Conservation (phyloP, 2,113 vertebrate genomes). For the Pelvicachromis taeniatus region DNA sequence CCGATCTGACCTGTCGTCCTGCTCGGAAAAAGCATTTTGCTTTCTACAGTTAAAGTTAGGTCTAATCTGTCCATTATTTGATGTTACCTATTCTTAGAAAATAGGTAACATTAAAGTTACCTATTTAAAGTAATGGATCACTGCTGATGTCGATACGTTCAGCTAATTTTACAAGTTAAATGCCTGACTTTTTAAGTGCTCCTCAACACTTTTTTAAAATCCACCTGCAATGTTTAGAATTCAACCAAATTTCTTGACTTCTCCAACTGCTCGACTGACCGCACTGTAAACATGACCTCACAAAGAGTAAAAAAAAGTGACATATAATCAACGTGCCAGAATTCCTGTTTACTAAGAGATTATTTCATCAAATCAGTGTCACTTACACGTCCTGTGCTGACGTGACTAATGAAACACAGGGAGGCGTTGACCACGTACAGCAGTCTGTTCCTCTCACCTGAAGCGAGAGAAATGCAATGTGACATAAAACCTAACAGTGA, state of each 20-base stretch:
- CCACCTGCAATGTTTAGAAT: background rate
- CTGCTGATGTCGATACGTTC: background rate
- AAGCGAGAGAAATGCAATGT: background rate
- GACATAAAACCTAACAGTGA: background rate
- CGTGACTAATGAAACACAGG: constrained; percentile 17
- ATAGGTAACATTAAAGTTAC: too few species aligned
- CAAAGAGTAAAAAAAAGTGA: background rate
- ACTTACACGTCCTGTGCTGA: constrained; percentile 68
- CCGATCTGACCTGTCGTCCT: background rate
- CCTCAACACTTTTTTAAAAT: background rate
- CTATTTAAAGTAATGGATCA: background rate
- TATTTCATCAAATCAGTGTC: background rate
- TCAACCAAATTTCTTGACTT: background rate
- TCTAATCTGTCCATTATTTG: background rate
- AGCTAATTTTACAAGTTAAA: background rate
- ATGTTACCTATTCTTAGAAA: background rate
- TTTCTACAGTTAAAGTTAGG: background rate
- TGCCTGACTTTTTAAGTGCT: background rate
- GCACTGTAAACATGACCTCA: background rate
- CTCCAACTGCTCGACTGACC: background rate
- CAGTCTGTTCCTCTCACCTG: constrained; percentile 64
- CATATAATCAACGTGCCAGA: too few species aligned
- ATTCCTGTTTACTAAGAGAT: background rate
- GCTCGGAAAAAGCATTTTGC: background rate
- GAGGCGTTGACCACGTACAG: constrained; percentile 50